phyloP scores from a whole-genome alignment of 2,888 invertebrate species.

The Camponotus fellah region DNA sequence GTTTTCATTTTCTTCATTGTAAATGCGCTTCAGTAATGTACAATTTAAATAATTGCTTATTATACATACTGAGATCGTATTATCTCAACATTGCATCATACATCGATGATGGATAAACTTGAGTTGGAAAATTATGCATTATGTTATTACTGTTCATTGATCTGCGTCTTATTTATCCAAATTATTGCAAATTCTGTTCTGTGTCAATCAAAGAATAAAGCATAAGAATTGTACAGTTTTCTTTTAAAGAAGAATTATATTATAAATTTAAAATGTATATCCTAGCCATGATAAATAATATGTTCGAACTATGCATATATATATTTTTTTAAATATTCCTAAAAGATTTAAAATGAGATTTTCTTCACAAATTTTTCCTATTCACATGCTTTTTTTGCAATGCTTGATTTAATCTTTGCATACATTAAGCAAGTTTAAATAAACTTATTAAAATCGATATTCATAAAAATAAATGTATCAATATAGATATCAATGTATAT shows the following conservation, averaged over 20 bases:
- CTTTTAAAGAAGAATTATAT: not conserved
- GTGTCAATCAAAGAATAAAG: no score
- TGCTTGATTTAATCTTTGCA: not conserved
- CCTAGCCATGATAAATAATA: not conserved
- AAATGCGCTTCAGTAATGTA: not conserved
- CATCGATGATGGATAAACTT: not conserved
- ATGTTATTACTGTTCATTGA: not conserved
- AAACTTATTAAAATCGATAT: not conserved
- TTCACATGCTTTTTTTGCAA: not conserved
- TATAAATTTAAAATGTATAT: constrained; percentile 5
- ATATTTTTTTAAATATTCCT: not conserved
- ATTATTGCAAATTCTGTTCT: not conserved
- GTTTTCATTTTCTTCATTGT: not conserved
- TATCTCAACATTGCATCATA: not conserved
- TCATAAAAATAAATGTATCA: no score
- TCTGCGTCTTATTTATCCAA: not conserved
- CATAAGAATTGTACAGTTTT: no score
- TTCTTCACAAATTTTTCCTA: not conserved
- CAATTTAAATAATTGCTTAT: constrained; percentile 1
- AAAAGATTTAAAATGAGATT: not conserved
- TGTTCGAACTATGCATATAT: not conserved
- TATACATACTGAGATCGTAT: not conserved
- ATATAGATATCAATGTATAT: not conserved
- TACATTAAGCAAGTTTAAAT: not conserved
- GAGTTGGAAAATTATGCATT: not conserved